Evolutionary conservation across 1,140 invertebrate genomes (phyloP).

Genomic region (Drosophila neocordata): DNA sequence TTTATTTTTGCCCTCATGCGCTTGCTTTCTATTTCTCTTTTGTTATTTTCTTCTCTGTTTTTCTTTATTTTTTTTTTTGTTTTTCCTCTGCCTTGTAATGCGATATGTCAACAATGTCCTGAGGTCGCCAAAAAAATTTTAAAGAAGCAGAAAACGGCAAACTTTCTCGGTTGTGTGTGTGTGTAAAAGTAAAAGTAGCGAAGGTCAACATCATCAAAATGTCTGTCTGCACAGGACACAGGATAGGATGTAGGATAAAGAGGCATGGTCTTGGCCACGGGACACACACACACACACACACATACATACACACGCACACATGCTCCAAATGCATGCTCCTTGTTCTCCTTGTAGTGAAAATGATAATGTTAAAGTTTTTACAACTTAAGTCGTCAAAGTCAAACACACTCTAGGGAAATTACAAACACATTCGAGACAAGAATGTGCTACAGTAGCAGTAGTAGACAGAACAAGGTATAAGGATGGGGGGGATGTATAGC

Average conservation of each 20-base stretch:
- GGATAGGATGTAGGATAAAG: background rate
- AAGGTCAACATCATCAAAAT: constrained; percentile 82
- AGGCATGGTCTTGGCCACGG: too few species aligned
- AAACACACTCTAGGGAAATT: constrained; percentile 83
- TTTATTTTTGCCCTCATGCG: background rate
- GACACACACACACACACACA: constrained; percentile 13
- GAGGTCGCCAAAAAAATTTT: constrained; percentile 58
- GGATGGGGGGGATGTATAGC: background rate
- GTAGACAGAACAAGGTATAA: background rate
- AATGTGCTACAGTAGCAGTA: constrained; percentile 46
- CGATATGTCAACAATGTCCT: constrained; percentile 74
- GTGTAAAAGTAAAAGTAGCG: constrained; percentile 72
- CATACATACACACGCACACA: constrained; percentile 28
- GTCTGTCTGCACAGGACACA: constrained; percentile 58
- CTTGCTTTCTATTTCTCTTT: background rate
- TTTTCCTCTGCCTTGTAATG: constrained; percentile 49
- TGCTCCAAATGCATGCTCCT: constrained; percentile 36
- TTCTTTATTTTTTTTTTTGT: background rate
- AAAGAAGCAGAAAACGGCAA: constrained; percentile 53
- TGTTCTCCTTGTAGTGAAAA: constrained; percentile 68
- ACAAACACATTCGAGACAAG: constrained; percentile 81
- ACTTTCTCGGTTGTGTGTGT: constrained; percentile 27
- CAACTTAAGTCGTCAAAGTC: constrained; percentile 83
- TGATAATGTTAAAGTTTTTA: constrained; percentile 83
- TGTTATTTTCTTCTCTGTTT: background rate